Percentiles rank a stretch among this genome's conserved stretches.
These are phyloP conservation scores for Mionectes macconnelli DNA, from an alignment of 2,113 vertebrate genomes.

Conservation along the genomic window DNA sequence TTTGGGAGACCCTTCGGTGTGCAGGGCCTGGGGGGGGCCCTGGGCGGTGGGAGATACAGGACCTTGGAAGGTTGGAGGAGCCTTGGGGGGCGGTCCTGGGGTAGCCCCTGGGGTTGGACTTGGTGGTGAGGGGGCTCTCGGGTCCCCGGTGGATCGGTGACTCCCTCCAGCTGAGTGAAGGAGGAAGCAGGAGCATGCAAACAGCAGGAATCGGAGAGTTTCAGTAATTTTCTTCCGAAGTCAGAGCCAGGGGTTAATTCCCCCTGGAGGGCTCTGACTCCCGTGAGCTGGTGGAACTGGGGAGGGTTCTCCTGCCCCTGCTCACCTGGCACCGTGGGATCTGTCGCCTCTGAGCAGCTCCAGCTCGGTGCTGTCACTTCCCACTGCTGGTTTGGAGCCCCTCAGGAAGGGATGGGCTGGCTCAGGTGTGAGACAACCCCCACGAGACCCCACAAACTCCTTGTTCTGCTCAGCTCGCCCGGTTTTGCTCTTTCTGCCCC, in stretches of 20 bases:
- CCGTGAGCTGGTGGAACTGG: not conserved
- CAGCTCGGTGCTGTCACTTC: not conserved
- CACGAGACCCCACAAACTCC: not conserved
- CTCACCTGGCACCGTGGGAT: not conserved
- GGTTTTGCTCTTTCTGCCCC: rapidly evolving
- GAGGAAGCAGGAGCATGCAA: not conserved
- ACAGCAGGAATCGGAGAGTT: not conserved
- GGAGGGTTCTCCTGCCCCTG: not conserved
- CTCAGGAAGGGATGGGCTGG: not conserved
- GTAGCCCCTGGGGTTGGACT: no score
- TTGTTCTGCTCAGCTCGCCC: not conserved
- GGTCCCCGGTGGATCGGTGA: no score
- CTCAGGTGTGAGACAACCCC: not conserved
- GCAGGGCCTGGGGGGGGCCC: no score
- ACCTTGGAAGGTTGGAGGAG: no score
- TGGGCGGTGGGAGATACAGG: rapidly evolving
- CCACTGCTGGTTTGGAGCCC: not conserved
- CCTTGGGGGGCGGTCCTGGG: no score
- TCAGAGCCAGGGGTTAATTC: not conserved
- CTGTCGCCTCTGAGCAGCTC: not conserved
- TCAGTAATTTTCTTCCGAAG: not conserved
- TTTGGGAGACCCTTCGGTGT: no score
- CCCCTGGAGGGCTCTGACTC: not conserved
- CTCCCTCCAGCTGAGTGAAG: not conserved
- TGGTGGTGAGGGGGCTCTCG: not conserved